Percentiles rank a stretch among this genome's conserved stretches.
Evolutionary conservation across 2,113 vertebrate genomes (phyloP).

Genomic region (Oceanites oceanicus): DNA sequence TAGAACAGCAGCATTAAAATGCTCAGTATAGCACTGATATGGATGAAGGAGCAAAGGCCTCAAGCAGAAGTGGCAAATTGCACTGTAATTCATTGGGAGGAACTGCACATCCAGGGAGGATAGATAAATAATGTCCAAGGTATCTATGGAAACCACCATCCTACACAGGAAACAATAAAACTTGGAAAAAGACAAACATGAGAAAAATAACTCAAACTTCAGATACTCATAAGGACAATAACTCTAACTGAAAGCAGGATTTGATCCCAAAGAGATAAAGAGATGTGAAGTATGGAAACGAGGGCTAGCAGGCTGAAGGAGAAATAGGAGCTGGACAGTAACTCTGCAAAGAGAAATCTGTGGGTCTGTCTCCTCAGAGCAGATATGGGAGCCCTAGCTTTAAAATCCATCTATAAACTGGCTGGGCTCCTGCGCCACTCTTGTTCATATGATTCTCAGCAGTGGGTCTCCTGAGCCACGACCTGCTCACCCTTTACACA

Average conservation of each 20-base stretch:
- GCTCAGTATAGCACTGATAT: not conserved
- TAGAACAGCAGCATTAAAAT: not conserved
- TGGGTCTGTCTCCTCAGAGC: not conserved
- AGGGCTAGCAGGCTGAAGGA: not conserved
- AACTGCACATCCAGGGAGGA: not conserved
- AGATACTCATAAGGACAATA: not conserved
- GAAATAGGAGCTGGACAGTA: not conserved
- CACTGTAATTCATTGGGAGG: not conserved
- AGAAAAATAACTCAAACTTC: not conserved
- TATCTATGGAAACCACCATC: conserved; percentile 39
- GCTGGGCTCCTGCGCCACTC: not conserved
- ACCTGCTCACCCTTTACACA: not conserved
- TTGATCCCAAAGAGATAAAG: not conserved
- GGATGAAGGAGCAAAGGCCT: not conserved
- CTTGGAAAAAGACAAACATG: not conserved
- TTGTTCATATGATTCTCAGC: not conserved
- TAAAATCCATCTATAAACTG: not conserved
- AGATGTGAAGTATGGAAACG: not conserved
- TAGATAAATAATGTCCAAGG: not conserved
- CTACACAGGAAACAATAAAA: conserved; percentile 35
- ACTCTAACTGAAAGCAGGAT: not conserved
- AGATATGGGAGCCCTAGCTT: not conserved
- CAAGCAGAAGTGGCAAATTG: not conserved
- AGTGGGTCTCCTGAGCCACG: not conserved
- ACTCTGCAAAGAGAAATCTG: not conserved